Base-by-base conservation (phyloP, 1,140 invertebrate species). In the Zaprionus africanus region DNA sequence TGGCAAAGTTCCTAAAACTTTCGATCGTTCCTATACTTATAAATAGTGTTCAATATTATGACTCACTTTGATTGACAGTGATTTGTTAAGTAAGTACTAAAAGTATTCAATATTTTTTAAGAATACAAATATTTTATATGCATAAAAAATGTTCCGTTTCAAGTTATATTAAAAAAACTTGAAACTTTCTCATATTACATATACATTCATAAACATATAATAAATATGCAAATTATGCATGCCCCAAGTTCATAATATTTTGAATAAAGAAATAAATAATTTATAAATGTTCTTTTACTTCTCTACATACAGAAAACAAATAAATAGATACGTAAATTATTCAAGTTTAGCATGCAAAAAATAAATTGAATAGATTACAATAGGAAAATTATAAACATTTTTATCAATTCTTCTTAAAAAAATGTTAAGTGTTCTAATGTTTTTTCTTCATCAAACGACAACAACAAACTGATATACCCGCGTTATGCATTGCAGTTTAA, bases 401-500 rank as follows among this genome's bases (percentile, higher is more conserved):
- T 0, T 41, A 41, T 6, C 5, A 41, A 41, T 41, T 41, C 15
- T n/a, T n/a, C 38, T n/a, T 2, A 7, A n/a, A 41, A 15, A 5
- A 41, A 28, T 28, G 6, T 41, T n/a, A 6, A n/a, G 6, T 41
- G 2, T 31, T 31, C 31, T 31, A 31, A 11, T 43, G 7, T 46
- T 46, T 17, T 17, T 17, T 7, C 15, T 24, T 12, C 11, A 12
- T 5, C 46, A 24, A 24, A 24, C 9, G 9, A 11, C 19, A 12
- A 12, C 24, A n/a, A 46, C 19, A 12, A 19, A 19, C 0, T 19
- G 46, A 38, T 13, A 46, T 85, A 62, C 73, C 77, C 81, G 28
- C 12, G 6, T 58, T 31, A 62, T 19, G 1, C 56, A 56, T 38
- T 53, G 59, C 28, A 70, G 49, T 63, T 87, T 83, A 86, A 86